These are phyloP conservation scores for Eutolmus rufibarbis DNA, from an alignment of 2,888 invertebrate genomes.

Conservation along the genomic window DNA sequence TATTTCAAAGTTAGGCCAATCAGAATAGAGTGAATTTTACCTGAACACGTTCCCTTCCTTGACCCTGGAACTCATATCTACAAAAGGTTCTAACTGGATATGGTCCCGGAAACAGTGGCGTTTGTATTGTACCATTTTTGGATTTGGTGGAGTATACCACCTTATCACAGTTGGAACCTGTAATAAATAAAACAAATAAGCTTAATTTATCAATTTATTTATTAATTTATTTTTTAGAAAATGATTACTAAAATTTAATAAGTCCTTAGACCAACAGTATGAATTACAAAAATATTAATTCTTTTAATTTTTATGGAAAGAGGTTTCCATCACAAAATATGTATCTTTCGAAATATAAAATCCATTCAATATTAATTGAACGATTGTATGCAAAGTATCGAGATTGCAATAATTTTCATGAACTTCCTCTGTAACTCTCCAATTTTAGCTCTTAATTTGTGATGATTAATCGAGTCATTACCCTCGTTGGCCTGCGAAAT, in stretches of 20 bases:
- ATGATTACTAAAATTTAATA: too few relatives aligned
- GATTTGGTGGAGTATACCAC: slow-evolving; percentile 79
- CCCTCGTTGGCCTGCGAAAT: background rate
- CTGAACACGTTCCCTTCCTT: slow-evolving; percentile 84
- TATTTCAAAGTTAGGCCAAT: background rate
- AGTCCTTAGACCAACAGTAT: too few relatives aligned
- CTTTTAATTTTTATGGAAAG: too few relatives aligned
- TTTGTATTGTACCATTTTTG: slow-evolving; percentile 84
- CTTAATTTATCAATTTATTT: background rate
- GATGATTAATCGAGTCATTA: background rate
- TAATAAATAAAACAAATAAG: slow-evolving; percentile 56
- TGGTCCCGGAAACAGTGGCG: slow-evolving; percentile 83
- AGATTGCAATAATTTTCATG: background rate
- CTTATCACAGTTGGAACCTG: slow-evolving; percentile 81
- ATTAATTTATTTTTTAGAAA: too few relatives aligned
- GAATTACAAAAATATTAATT: too few relatives aligned
- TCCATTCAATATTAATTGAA: background rate
- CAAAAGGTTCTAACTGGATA: slow-evolving; percentile 84
- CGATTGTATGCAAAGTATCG: background rate
- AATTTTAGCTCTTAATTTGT: background rate
- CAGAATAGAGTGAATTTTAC: slow-evolving; percentile 63
- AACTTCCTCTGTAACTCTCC: background rate
- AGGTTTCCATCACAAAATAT: too few relatives aligned
- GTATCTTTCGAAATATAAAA: background rate
- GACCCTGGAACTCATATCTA: slow-evolving; percentile 88